Conservation (phyloP, 2,113 vertebrate species). For the Cavia aperea region DNA sequence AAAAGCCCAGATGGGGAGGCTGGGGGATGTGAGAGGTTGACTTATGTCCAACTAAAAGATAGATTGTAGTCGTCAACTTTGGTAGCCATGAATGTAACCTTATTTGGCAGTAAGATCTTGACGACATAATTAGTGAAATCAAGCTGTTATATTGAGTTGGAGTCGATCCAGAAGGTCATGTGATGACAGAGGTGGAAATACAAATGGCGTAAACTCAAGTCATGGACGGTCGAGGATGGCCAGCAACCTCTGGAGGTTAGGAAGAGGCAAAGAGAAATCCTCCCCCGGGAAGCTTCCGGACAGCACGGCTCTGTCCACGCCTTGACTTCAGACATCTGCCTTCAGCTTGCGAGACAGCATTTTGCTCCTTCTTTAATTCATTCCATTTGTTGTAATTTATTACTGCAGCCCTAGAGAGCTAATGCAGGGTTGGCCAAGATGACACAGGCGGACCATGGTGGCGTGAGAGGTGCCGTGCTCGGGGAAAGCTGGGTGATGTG, state of each 20-base stretch:
- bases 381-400: neutral
- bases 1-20: neutral
- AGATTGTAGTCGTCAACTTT: neutral
- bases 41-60: neutral
- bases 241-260: neutral
- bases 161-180: neutral
- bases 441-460: neutral
- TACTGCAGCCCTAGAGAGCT: neutral
- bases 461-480: fast-evolving
- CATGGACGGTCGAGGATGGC: neutral
- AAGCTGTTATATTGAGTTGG: neutral
- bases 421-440: fast-evolving
- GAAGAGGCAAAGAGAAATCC: too few relatives aligned
- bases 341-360: neutral
- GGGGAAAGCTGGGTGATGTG: neutral
- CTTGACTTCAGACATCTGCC: neutral
- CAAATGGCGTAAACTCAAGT: neutral
- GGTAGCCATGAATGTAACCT: neutral
- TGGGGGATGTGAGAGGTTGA: neutral
- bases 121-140: neutral
- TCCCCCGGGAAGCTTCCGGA: neutral
- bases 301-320: fast-evolving
- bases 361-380: neutral
- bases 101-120: constrained; percentile 5
- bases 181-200: neutral